Evolutionary conservation across 64 coral and sea anemone species (phyloP).

Genomic region (Stichodactyla mertensii): DNA sequence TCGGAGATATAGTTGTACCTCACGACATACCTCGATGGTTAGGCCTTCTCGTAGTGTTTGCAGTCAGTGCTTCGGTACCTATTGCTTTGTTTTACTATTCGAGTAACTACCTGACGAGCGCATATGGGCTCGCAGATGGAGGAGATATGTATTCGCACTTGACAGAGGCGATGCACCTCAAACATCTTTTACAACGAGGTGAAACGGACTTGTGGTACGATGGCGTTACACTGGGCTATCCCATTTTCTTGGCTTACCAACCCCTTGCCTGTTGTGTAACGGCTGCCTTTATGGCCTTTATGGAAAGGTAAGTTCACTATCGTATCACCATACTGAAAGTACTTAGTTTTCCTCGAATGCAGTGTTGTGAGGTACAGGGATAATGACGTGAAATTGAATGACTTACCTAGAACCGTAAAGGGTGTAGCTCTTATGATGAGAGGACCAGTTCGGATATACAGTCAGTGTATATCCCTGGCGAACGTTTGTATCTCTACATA

Average conservation of each 20-base stretch:
- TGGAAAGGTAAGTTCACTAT: slow-evolving; percentile 52
- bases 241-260: slow-evolving; percentile 66
- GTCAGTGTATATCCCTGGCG: not conserved
- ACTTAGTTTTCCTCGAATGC: not conserved
- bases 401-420: not conserved
- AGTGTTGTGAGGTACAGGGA: not conserved
- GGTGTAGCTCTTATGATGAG: not conserved
- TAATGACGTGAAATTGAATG: not conserved
- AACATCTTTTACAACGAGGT: slow-evolving; percentile 31
- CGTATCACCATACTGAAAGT: not conserved
- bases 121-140: slow-evolving; percentile 51
- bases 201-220: slow-evolving; percentile 72
- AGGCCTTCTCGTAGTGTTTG: slow-evolving; percentile 38
- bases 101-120: slow-evolving; percentile 53
- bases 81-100: slow-evolving; percentile 29
- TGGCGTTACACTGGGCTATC: slow-evolving; percentile 61
- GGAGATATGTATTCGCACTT: slow-evolving; percentile 85
- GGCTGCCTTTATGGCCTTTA: slow-evolving; percentile 47
- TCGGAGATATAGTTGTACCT: not conserved
- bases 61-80: slow-evolving; percentile 46
- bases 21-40: slow-evolving; percentile 70
- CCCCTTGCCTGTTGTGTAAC: slow-evolving; percentile 61
- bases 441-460: not conserved
- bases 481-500: no score
- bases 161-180: slow-evolving; percentile 39